A percentile compares a stretch with the other conserved stretches of the same genome.
These are phyloP conservation scores for Calcarius lapponicus DNA, from an alignment of 2,797 vertebrate genomes.

Conservation along the genomic window DNA sequence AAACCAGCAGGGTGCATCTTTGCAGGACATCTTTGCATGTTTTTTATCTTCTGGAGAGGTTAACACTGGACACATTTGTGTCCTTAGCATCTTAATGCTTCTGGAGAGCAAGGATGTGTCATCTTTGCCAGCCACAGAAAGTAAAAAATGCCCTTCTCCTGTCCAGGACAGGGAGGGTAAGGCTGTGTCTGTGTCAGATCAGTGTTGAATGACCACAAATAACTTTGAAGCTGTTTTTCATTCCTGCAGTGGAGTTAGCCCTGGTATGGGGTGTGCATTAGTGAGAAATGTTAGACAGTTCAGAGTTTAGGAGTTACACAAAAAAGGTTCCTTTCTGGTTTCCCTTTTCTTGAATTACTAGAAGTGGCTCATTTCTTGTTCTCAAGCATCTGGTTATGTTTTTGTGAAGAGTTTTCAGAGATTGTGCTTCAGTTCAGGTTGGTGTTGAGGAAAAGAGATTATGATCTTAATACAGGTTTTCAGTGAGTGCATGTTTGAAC, in stretches of 20 bases:
- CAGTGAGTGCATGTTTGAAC: neutral
- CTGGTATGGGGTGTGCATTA: neutral
- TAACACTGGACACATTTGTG: neutral
- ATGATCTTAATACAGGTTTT: neutral
- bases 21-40: neutral
- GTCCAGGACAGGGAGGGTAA: neutral
- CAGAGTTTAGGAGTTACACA: neutral
- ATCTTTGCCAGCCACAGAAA: neutral
- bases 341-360: neutral
- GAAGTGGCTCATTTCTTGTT: neutral
- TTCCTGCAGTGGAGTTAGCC: neutral
- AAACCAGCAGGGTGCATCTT: neutral
- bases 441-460: neutral
- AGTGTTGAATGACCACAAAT: neutral
- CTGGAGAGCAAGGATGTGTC: neutral
- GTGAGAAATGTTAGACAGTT: neutral
- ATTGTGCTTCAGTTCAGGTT: neutral
- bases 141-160: neutral
- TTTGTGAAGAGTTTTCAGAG: neutral
- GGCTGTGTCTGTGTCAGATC: accelerated
- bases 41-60: neutral
- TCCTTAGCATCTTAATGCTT: neutral
- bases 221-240: neutral
- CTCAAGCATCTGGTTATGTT: neutral
- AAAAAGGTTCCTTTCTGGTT: neutral